A percentile compares a stretch with the other conserved stretches of the same genome.
These are phyloP conservation scores for Nettapus auritus DNA, from an alignment of 2,113 vertebrate species.

Conservation along the genomic window DNA sequence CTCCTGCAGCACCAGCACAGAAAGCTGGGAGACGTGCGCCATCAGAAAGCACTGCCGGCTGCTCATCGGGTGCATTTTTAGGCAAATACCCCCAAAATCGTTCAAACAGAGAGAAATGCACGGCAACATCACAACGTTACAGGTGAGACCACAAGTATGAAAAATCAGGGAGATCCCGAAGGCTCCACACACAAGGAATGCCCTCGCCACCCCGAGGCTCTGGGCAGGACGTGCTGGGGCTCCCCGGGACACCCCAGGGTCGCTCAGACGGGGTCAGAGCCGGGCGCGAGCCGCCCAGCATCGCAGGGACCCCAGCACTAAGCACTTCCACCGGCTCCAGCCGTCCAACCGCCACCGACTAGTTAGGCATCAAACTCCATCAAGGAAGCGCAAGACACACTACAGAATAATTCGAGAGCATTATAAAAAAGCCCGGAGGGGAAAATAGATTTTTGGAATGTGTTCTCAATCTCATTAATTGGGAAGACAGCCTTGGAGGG, in stretches of 20 bases:
- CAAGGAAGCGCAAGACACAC: conserved; percentile 30
- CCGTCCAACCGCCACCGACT: neutral
- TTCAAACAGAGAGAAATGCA: neutral
- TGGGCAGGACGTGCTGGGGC: neutral
- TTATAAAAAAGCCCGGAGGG: conserved; percentile 61
- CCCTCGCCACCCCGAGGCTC: rapidly evolving
- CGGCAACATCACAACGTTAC: neutral
- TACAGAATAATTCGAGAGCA: conserved; percentile 57
- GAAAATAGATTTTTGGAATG: conserved; percentile 64
- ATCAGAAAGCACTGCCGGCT: neutral
- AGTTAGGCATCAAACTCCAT: conserved; percentile 38
- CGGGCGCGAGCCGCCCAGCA: neutral
- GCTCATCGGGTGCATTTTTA: neutral
- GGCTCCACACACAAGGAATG: neutral
- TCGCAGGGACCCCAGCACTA: neutral
- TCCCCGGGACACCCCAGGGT: neutral
- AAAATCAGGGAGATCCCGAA: neutral
- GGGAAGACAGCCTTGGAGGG: conserved; percentile 63
- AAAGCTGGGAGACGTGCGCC: neutral
- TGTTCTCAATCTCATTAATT: conserved; percentile 74
- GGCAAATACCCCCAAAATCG: neutral
- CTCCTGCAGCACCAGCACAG: rapidly evolving
- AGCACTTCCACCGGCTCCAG: neutral
- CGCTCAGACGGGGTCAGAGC: neutral
- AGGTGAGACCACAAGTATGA: neutral